Percentiles rank a stretch among this genome's conserved stretches.
These are phyloP conservation scores for Empidonax alnorum DNA, from an alignment of 2,113 vertebrate genomes.

Conservation along the genomic window DNA sequence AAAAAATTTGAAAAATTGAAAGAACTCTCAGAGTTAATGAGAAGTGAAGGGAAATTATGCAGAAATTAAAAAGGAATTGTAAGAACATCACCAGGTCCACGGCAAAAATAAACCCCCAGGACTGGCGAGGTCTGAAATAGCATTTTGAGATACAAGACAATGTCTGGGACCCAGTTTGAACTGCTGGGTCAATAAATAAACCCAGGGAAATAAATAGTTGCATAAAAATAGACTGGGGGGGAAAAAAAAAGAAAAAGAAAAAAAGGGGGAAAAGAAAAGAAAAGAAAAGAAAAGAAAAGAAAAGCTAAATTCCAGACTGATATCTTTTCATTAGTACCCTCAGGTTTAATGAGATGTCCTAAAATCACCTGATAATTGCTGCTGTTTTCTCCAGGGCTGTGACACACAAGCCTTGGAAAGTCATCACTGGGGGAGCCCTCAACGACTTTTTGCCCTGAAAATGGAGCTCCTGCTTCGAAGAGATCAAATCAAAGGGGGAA, in stretches of 20 bases:
- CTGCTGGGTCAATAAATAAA: background rate
- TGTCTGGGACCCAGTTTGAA: background rate
- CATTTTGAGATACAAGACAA: background rate
- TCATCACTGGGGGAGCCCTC: background rate
- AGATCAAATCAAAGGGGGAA: background rate
- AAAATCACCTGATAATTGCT: background rate
- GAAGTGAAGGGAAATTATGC: background rate
- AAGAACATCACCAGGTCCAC: background rate
- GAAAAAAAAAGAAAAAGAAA: background rate
- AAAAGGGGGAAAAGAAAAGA: background rate
- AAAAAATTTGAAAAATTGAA: background rate
- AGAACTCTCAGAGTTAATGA: background rate
- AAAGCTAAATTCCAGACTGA: background rate
- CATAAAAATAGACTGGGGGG: background rate
- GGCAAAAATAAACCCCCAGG: background rate
- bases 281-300: background rate
- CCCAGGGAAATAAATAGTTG: background rate
- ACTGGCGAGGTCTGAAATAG: background rate
- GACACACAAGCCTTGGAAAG: background rate
- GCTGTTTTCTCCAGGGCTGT: background rate
- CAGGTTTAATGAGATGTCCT: background rate
- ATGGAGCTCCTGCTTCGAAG: background rate
- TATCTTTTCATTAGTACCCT: background rate
- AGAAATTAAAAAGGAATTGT: background rate
- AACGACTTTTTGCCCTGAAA: background rate